Evolutionary conservation across 2,888 invertebrate species (phyloP), one percentile per base, ranked within the genome.

Genomic region (Ommatoiulus sabulosus): DNA sequence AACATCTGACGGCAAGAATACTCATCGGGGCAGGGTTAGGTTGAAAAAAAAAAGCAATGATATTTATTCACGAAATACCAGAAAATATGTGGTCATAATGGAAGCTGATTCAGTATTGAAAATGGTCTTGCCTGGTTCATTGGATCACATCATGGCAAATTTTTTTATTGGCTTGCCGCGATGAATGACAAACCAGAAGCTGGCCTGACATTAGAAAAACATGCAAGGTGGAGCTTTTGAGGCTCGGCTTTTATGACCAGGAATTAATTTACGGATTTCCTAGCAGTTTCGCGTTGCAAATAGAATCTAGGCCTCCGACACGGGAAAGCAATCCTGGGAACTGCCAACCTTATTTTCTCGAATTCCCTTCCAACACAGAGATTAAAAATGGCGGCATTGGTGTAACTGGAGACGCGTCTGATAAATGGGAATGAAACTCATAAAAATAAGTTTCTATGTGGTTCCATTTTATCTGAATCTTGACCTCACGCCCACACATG

Each of bases 381-480:
- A 24, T 43, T 80, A 80, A 80, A 72, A 35, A 80, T 80, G 80
- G 15, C 80, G 80, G 35, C 35, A 15, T 35, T 80, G 80, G 24
- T 80, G 80, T 15, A 80, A 80, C 35, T 80, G 35, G 72, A 80
- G 35, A 43, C 8, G 80, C 24, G 80, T 35, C 15, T 80, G 35
- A 43, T 80, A 80, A 80, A 80, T 80, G 80, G 24, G 24, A 24
- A 80, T 15, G 15, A 35, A 80, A 80, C 80, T 2, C 15, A 80
- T 43, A 80, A 43, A 63, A 80, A 80, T 12, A 24, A 80, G 1
- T 80, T 80, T 80, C 80, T 8, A 80, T 80, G 80, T 3, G 35
- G 80, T 80, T 80, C 80, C 80, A 80, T 80, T 35, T 80, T 80
- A 35, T 35, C 80, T 80, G 80, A 80, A 80, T 80, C 80, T 80